These are phyloP conservation scores for Pipistrellus kuhlii DNA, from an alignment of 2,797 vertebrate genomes.

Conservation along the genomic window DNA sequence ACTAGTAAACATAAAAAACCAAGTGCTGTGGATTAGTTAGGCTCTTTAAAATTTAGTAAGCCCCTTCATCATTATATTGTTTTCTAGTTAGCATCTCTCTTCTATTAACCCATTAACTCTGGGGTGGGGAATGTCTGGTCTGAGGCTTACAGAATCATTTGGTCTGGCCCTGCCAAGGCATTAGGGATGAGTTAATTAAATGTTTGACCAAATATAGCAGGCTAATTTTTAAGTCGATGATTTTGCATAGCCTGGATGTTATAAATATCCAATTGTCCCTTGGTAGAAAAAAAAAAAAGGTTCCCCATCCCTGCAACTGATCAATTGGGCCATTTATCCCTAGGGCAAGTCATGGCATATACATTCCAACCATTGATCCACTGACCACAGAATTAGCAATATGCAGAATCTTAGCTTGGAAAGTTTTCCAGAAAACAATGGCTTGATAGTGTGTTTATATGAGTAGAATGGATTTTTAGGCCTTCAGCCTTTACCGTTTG, in stretches of 20 bases:
- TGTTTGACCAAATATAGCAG: no score
- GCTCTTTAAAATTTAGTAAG: constrained; percentile 35
- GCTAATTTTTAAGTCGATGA: no score
- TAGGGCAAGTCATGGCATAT: background rate
- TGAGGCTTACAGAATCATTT: no score
- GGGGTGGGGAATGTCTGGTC: no score
- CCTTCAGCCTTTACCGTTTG: no score
- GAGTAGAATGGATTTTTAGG: background rate
- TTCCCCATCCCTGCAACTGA: background rate
- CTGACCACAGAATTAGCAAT: constrained; percentile 33
- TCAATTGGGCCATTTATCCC: background rate
- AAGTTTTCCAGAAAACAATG: constrained; percentile 19
- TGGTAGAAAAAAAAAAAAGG: no score
- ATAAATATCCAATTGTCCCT: no score
- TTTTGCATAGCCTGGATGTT: no score
- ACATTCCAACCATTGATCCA: background rate
- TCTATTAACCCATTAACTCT: background rate
- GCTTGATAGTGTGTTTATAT: constrained; percentile 8
- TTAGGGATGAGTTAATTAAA: no score
- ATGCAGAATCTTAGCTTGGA: background rate
- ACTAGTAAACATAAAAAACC: constrained; percentile 14
- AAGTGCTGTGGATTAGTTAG: background rate
- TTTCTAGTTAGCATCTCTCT: background rate
- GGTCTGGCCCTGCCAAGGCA: no score
- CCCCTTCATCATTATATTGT: background rate